Evolutionary conservation across 2,888 invertebrate species (phyloP).

Genomic region (Callyntrura sp.): DNA sequence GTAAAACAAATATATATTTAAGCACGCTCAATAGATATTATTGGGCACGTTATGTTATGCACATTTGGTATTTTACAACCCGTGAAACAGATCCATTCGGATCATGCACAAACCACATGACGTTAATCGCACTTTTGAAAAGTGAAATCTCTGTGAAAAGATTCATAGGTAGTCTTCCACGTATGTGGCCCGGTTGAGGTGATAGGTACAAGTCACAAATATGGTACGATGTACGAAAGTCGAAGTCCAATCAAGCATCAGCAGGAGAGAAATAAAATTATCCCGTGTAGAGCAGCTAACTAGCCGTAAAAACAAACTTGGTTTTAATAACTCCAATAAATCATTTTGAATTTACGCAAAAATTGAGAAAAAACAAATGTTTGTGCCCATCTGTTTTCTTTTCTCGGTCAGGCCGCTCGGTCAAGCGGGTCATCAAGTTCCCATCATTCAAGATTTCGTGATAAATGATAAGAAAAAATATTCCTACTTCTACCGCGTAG

Average conservation of each 20-base stretch:
- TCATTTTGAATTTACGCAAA: constrained; percentile 16
- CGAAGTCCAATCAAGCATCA: too few species aligned
- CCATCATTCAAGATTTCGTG: neutral
- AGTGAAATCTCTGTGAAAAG: constrained; percentile 8
- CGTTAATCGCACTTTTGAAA: neutral
- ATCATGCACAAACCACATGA: constrained; percentile 40
- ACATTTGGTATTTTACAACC: neutral
- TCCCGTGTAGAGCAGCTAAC: too few species aligned
- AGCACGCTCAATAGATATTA: too few species aligned
- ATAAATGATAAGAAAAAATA: too few species aligned
- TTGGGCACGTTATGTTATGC: neutral
- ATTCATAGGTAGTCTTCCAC: constrained; percentile 6
- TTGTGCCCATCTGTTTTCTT: constrained; percentile 17
- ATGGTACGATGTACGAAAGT: too few species aligned
- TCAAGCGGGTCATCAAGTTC: constrained; percentile 50
- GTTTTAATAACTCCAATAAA: too few species aligned
- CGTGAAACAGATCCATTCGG: constrained; percentile 6
- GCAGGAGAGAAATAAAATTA: too few species aligned
- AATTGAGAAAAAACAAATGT: constrained; percentile 8
- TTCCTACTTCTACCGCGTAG: too few species aligned
- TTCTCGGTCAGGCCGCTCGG: constrained; percentile 42
- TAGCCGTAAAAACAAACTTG: too few species aligned
- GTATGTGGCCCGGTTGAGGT: too few species aligned
- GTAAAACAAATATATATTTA: constrained; percentile 34
- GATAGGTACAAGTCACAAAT: too few species aligned